phyloP scores from a whole-genome alignment of 1,140 invertebrate species.

The Helicoverpa zea region DNA sequence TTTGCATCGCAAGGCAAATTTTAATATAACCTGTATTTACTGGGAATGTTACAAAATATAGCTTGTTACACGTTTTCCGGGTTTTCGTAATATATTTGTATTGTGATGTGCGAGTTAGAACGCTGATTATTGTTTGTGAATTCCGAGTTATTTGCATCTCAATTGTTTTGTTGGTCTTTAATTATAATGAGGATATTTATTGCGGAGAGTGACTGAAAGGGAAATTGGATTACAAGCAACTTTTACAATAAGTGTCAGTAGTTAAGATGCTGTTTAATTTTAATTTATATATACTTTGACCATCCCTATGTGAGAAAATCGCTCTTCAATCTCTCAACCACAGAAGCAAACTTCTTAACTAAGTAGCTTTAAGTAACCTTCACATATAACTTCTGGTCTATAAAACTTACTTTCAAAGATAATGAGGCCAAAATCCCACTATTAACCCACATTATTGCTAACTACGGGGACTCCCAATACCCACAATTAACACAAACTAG shows the following conservation, averaged over 20 bases:
- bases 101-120: conserved; percentile 1
- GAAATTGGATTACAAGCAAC: not conserved
- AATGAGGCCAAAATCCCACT: not conserved
- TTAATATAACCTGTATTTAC: conserved; percentile 44
- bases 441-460: not conserved
- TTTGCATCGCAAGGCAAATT: conserved; percentile 53
- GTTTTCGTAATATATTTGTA: conserved; percentile 47
- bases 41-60: not conserved
- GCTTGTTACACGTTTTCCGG: conserved; percentile 34
- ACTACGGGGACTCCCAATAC: not conserved
- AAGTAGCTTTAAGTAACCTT: no score
- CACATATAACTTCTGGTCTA: no score
- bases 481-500: not conserved
- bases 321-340: no score
- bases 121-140: conserved; percentile 15
- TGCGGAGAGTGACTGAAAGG: not conserved
- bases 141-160: conserved; percentile 1
- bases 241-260: not conserved
- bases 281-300: no score
- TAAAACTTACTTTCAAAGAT: no score
- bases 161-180: conserved; percentile 16
- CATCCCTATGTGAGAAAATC: no score
- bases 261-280: no score
- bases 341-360: no score
- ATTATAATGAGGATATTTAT: conserved; percentile 27